A percentile compares a stretch with the other conserved stretches of the same genome.
Evolutionary conservation across 37 sponge, comb jelly and placozoan species (phyloP).

Genomic region (Oscarella lobularis): DNA sequence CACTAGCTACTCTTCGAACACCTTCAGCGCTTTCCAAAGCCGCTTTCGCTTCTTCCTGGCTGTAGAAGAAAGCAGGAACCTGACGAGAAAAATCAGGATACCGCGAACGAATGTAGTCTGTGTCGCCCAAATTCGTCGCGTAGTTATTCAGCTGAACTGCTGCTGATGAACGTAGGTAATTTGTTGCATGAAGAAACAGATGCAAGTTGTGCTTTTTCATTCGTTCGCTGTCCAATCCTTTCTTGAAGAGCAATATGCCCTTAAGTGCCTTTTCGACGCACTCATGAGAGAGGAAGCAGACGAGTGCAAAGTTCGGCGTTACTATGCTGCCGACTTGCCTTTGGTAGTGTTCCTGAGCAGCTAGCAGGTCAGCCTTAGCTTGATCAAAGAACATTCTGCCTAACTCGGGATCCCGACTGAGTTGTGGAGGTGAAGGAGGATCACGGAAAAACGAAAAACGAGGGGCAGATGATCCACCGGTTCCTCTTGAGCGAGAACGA

Average conservation of each 20-base stretch:
- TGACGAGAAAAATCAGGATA: neutral
- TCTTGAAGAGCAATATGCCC: constrained; percentile 16
- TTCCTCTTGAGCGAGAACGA: neutral
- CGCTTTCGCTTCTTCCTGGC: neutral
- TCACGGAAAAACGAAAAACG: neutral
- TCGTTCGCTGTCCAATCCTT: neutral
- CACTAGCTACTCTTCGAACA: too few species aligned
- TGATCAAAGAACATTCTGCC: neutral
- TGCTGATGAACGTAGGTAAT: too few species aligned
- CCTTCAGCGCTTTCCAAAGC: neutral
- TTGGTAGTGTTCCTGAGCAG: neutral
- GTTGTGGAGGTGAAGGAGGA: neutral
- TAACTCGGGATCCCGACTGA: neutral
- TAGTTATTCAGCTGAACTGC: neutral
- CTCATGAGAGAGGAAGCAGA: constrained; percentile 62
- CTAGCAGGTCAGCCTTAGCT: neutral
- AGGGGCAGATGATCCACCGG: neutral
- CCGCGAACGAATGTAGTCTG: neutral
- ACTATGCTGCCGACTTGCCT: too few species aligned
- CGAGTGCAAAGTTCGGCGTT: too few species aligned
- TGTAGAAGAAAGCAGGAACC: neutral
- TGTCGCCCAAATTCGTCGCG: neutral
- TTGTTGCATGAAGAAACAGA: neutral
- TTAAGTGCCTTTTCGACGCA: constrained; percentile 36
- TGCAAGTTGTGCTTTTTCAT: neutral